Conservation (phyloP, 2,797 vertebrate species). For the Danio aesculapii region DNA sequence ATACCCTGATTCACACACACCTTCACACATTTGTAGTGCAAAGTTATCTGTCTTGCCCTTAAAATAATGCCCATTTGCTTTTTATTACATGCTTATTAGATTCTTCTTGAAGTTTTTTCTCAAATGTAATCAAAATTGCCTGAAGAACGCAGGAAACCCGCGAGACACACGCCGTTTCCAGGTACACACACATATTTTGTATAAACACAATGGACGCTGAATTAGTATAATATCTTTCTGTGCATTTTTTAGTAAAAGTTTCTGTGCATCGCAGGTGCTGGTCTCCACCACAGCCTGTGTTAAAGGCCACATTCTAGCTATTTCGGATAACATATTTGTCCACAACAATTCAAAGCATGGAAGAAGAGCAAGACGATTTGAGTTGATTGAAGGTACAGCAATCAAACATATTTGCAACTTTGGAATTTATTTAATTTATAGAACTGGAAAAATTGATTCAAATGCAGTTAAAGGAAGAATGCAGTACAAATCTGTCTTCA, state of each 20-base stretch:
- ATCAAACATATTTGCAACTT: not conserved
- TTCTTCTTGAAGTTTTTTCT: constrained; percentile 45
- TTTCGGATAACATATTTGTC: constrained; percentile 50
- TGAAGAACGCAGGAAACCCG: constrained; percentile 43
- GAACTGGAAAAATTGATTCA: no score
- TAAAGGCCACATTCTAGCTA: constrained; percentile 84
- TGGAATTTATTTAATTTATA: not conserved
- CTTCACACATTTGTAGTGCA: constrained; percentile 1
- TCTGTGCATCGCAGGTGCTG: constrained; percentile 26
- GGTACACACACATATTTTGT: not conserved
- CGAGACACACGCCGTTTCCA: constrained; percentile 41
- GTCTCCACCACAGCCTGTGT: constrained; percentile 75
- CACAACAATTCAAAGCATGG: constrained; percentile 52
- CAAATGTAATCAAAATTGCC: constrained; percentile 51
- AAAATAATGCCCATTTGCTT: not conserved
- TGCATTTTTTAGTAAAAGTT: not conserved
- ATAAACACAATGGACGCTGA: no score
- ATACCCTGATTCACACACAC: not conserved
- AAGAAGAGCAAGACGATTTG: constrained; percentile 38
- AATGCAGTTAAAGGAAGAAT: no score
- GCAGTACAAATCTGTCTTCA: no score
- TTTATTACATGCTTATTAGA: constrained; percentile 8
- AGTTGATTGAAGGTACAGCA: constrained; percentile 40
- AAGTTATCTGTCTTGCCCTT: not conserved
- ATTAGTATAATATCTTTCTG: not conserved